These are phyloP conservation scores for Pseudococcus longispinus DNA, from an alignment of 2,888 invertebrate genomes.

Conservation along the genomic window DNA sequence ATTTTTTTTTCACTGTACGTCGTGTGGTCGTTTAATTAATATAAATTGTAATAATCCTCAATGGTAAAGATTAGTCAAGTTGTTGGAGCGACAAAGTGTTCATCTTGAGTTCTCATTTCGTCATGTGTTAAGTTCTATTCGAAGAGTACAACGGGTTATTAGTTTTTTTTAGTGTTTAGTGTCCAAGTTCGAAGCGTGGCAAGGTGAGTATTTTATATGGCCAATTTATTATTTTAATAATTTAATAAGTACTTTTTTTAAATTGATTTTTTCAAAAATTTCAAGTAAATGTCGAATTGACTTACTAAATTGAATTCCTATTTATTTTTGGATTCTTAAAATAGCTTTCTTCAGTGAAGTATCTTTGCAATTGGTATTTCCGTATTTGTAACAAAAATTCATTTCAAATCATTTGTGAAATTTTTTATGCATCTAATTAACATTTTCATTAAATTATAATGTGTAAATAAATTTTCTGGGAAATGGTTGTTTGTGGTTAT, in stretches of 20 bases:
- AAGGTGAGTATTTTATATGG: not conserved
- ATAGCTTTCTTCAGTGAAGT: not conserved
- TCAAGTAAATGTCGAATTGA: not conserved
- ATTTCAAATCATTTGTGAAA: not conserved
- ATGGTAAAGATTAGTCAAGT: slow-evolving; percentile 32
- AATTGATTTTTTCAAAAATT: not conserved
- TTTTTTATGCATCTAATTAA: not conserved
- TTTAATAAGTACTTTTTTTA: not conserved
- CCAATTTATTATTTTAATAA: not conserved
- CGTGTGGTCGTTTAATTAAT: slow-evolving; percentile 43
- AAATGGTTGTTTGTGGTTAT: not conserved
- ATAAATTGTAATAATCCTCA: slow-evolving; percentile 40
- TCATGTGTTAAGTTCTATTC: not conserved
- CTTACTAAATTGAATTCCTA: no score
- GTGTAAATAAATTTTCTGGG: not conserved
- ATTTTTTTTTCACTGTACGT: not conserved
- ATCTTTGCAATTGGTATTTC: not conserved
- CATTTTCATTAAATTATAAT: not conserved
- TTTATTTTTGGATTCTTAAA: not conserved
- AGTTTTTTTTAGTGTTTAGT: not conserved
- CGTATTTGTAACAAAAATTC: not conserved
- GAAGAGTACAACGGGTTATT: not conserved
- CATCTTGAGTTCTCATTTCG: slow-evolving; percentile 20
- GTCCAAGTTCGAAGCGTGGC: not conserved
- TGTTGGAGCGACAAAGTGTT: slow-evolving; percentile 28